These are phyloP conservation scores for Phainopepla nitens DNA, from an alignment of 2,113 vertebrate species.

Conservation along the genomic window DNA sequence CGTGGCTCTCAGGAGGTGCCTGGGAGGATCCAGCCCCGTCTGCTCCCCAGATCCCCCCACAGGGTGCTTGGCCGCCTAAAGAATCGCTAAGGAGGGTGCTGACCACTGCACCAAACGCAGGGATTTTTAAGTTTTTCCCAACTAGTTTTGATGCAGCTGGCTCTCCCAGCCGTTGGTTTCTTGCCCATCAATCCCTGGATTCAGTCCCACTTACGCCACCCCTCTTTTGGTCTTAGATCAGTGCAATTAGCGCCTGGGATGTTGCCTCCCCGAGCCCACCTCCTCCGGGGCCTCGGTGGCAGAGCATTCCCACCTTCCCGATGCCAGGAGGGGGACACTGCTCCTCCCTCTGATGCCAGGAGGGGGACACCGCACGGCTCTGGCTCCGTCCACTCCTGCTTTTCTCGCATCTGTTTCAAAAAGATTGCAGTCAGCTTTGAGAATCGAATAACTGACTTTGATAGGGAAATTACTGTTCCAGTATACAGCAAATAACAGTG, in stretches of 20 bases:
- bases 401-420: not conserved
- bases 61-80: not conserved
- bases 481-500: constrained; percentile 22
- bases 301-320: not conserved
- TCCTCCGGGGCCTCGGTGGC: fast-evolving
- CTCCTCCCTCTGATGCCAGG: not conserved
- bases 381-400: not conserved
- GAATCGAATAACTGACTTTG: constrained; percentile 12
- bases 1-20: not conserved
- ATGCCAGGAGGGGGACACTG: not conserved
- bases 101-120: fast-evolving
- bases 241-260: not conserved
- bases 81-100: fast-evolving
- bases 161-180: not conserved
- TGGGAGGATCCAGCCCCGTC: fast-evolving
- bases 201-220: not conserved
- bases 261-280: not conserved
- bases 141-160: not conserved
- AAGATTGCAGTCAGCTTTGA: constrained; percentile 21
- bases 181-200: not conserved
- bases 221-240: not conserved
- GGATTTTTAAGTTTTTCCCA: not conserved
- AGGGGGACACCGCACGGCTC: not conserved
- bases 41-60: not conserved
- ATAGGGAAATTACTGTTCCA: constrained; percentile 37